A percentile compares a stretch with the other conserved stretches of the same genome.
Conservation (phyloP, 2,888 invertebrate species). For the Synanthedon vespiformis region DNA sequence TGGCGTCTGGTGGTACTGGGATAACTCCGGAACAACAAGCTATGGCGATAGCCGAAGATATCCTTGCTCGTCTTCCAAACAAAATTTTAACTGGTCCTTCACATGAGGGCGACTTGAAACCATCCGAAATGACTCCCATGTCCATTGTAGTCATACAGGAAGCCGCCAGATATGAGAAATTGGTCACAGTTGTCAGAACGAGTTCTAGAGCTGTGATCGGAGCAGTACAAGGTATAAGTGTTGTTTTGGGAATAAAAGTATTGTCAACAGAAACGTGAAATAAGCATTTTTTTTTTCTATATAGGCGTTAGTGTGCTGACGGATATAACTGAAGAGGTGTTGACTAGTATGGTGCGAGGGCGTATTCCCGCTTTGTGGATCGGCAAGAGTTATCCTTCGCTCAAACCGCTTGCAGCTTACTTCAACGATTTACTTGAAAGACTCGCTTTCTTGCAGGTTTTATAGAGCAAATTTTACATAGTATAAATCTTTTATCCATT, state of each 20-base stretch:
- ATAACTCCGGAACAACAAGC: constrained; percentile 85
- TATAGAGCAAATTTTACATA: neutral
- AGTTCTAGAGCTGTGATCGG: constrained; percentile 84
- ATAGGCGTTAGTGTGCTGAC: constrained; percentile 89
- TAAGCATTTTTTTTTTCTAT: too few relatives aligned
- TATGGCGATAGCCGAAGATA: constrained; percentile 81
- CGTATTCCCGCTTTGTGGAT: constrained; percentile 89
- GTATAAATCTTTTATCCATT: neutral
- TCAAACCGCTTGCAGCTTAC: constrained; percentile 91
- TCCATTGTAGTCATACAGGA: constrained; percentile 93
- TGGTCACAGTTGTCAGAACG: constrained; percentile 78
- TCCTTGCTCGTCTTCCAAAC: constrained; percentile 79
- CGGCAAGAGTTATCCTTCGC: constrained; percentile 88
- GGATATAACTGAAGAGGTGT: constrained; percentile 85
- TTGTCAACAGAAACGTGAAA: too few relatives aligned
- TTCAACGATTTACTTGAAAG: constrained; percentile 86
- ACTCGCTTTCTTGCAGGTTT: constrained; percentile 86
- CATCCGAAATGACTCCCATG: constrained; percentile 86
- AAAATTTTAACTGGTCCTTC: constrained; percentile 75
- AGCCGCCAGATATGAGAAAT: constrained; percentile 82
- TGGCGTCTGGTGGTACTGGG: constrained; percentile 69
- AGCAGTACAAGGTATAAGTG: constrained; percentile 82
- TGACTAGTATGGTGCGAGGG: constrained; percentile 84
- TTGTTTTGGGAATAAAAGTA: neutral
- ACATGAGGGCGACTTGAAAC: constrained; percentile 80